phyloP scores from a whole-genome alignment of 92 coral and sea anemone species.

The Zoanthus sociatus region DNA sequence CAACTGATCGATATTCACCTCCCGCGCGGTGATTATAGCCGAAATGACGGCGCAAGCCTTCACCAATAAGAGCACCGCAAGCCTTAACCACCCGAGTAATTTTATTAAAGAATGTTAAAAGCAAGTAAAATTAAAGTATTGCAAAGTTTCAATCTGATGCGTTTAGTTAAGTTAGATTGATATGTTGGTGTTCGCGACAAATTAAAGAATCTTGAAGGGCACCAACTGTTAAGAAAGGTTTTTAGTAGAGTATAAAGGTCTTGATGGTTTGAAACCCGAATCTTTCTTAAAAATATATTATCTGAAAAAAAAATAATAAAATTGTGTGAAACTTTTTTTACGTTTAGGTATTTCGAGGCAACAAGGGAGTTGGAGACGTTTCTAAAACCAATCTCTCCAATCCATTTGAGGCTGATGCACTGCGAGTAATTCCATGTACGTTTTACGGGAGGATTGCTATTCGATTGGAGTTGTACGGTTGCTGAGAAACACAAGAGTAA shows the following conservation, averaged over 20 bases:
- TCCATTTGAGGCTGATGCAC: constrained; percentile 17
- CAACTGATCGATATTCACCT: no score
- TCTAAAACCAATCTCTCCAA: background rate
- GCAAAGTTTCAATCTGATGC: no score
- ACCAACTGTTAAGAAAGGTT: no score
- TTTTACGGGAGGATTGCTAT: constrained; percentile 24
- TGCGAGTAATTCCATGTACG: background rate
- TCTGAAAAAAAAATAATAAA: background rate
- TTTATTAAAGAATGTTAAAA: no score
- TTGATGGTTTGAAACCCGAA: background rate
- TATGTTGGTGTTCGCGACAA: no score
- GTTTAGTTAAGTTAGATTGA: no score
- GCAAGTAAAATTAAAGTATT: no score
- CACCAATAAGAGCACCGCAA: no score
- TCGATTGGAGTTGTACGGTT: constrained; percentile 29
- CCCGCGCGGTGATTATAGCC: no score
- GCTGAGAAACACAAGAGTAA: background rate
- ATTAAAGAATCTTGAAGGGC: no score
- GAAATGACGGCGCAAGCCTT: no score
- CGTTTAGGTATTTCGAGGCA: constrained; percentile 14
- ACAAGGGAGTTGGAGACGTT: background rate
- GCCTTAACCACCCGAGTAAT: no score
- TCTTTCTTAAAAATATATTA: background rate
- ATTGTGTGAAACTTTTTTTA: background rate
- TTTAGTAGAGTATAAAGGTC: background rate